Evolutionary conservation across 2,113 vertebrate species (phyloP), one percentile per base, ranked within the genome.

Genomic region (Dicerorhinus sumatrensis): DNA sequence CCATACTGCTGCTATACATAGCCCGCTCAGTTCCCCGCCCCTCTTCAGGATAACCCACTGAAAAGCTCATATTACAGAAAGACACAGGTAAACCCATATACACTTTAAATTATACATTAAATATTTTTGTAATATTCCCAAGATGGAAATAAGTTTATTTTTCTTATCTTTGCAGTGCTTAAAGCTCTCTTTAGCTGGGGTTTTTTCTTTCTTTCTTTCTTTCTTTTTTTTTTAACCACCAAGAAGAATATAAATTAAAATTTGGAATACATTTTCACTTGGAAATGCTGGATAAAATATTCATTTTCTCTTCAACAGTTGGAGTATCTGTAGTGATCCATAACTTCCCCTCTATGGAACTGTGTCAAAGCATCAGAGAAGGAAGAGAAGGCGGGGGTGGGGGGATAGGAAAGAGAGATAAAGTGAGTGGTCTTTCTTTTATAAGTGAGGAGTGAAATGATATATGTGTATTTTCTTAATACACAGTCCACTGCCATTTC

Each of bases 211-310:
- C 42, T 42, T 42, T 42, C 42, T 42, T 42, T 42, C 42, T 42
- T 42, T 42, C 5, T 42, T 42, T 39, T 39, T 95, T 79, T 81
- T 6, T 73, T 87, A 13, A 48, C 48, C 46, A 33, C 33, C 5
- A 33, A 79, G 39, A 89, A 94, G n/a, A 72, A 79, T 72, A 25
- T 46, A 76, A 82, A 73, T 97, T 91, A 75, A 96, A 94, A 48
- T 76, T 39, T 65, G 21, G 70, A 70, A 16, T 91, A 36, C 2
- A 29, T 80, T 94, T 97, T 92, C 48, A 39, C 18, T 70, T 48
- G 58, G 36, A 96, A 92, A 73, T 87, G 7, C 54, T 90, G 6
- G 7, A 39, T 73, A 63, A 69, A 85, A 17, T 62, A 33, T 31
- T 76, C 89, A 16, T 92, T 87, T 96, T 95, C 33, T 86, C 42